Base-by-base conservation (phyloP, 2,113 vertebrate genomes). In the Grammomys surdaster region DNA sequence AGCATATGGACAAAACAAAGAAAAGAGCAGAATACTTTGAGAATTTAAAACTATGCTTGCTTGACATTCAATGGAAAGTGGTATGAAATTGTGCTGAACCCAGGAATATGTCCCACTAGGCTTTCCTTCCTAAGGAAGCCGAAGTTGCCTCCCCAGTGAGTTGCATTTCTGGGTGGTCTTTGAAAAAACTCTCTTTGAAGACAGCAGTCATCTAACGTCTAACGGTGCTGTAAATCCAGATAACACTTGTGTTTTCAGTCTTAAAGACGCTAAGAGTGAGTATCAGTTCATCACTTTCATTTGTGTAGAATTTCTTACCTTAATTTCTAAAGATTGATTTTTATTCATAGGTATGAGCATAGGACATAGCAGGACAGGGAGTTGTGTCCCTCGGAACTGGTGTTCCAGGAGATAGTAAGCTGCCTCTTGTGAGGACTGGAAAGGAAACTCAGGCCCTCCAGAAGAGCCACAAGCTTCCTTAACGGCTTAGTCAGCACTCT, bases 141-240 rank as follows among this genome's bases (percentile, higher is more conserved):
- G 75, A 93, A 94, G 91, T 67, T 93, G 67, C 51, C 89, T 93
- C 82, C 72, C 94, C 92, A 90, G 81, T 95, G 92, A 96, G 63
- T 56, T 89, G 72, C 94, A 92, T 63, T 96, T 87, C 97, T 97
- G 95, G 96, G 97, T 97, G 97, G 97, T 96, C 97, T 96, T 95
- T 87, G 51, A n/a, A 89, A 94, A 5, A 94, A 46, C 92, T 6
- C n/a, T 92, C 72, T 97, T 96, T 92, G 92, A 96, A 96, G 90
- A 95, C 85, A 94, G 28, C 43, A 95, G 36, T 46, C 7, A 73
- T 69, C 72, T 90, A 97, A 82, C 94, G 87, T 69, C 72, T 90
- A 97, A 82, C 94, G 87, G 89, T 67, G 67, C 72, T 89, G 16
- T 82, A 93, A 95, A 90, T 78, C 12, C 95, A 88, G 93, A 89